Conservation (phyloP, 2,113 vertebrate genomes). For the Cavia porcellus region DNA sequence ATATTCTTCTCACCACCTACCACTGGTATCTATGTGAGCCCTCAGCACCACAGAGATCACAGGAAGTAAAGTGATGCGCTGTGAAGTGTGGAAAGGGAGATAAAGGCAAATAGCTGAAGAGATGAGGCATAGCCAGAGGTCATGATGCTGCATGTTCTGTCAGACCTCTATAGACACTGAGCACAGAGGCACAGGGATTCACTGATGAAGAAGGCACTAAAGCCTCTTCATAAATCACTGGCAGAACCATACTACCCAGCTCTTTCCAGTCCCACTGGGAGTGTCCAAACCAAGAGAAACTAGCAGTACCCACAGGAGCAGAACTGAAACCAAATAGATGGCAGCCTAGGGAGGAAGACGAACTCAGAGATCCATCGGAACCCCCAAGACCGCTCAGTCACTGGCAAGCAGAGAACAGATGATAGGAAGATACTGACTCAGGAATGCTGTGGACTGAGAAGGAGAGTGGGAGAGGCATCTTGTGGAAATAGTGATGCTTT, state of each 20-base stretch:
- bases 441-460: not conserved
- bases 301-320: not conserved
- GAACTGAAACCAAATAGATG: not conserved
- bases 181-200: not conserved
- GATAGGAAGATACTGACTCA: not conserved
- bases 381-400: not conserved
- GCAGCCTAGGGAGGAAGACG: not conserved
- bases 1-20: not conserved
- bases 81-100: not conserved
- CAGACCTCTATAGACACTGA: not conserved
- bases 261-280: not conserved
- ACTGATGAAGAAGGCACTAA: not conserved
- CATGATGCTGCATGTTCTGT: not conserved
- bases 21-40: not conserved
- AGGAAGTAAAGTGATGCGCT: not conserved
- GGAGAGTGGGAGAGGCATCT: not conserved
- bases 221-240: not conserved
- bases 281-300: not conserved
- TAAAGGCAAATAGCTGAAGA: not conserved
- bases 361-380: not conserved
- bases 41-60: not conserved
- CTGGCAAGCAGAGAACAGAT: not conserved
- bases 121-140: not conserved
- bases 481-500: not conserved
- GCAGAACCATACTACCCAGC: not conserved